Conservation (phyloP, 2,888 invertebrate species). For the Netelia inedita region DNA sequence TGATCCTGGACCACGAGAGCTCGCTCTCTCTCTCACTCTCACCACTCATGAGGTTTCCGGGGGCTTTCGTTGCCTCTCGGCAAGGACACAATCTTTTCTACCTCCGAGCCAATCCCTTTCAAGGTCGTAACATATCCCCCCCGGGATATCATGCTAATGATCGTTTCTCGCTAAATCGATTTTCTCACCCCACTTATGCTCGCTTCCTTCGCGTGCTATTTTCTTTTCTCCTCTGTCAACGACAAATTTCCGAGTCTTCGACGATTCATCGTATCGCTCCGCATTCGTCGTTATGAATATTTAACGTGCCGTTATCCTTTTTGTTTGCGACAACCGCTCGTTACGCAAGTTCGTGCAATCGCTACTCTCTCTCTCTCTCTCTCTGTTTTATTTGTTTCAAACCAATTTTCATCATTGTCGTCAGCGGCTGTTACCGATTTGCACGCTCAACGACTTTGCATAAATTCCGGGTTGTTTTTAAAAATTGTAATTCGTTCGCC, state of each 20-base stretch:
- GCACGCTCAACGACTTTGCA: no score
- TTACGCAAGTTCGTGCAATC: conserved; percentile 11
- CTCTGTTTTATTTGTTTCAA: no score
- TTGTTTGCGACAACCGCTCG: not conserved
- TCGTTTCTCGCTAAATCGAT: conserved; percentile 27
- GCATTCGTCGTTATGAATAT: conserved; percentile 11
- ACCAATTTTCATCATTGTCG: no score
- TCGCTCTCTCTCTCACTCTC: conserved; percentile 10
- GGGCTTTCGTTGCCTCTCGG: not conserved
- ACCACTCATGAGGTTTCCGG: not conserved
- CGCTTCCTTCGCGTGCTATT: not conserved
- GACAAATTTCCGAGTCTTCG: not conserved
- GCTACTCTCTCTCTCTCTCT: not conserved
- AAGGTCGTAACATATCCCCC: conserved; percentile 9
- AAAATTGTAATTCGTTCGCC: no score
- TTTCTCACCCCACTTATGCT: not conserved
- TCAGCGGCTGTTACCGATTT: no score
- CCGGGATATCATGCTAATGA: conserved; percentile 4
- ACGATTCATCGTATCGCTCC: not conserved
- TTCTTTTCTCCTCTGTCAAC: not conserved
- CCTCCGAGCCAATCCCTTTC: not conserved
- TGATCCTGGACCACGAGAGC: conserved; percentile 55
- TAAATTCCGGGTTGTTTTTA: not conserved
- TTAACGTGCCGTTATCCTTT: not conserved
- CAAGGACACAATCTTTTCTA: conserved; percentile 26